A percentile compares a stretch with the other conserved stretches of the same genome.
phyloP scores from a whole-genome alignment of 2,888 invertebrate genomes.

The Agriopis leucophaearia region DNA sequence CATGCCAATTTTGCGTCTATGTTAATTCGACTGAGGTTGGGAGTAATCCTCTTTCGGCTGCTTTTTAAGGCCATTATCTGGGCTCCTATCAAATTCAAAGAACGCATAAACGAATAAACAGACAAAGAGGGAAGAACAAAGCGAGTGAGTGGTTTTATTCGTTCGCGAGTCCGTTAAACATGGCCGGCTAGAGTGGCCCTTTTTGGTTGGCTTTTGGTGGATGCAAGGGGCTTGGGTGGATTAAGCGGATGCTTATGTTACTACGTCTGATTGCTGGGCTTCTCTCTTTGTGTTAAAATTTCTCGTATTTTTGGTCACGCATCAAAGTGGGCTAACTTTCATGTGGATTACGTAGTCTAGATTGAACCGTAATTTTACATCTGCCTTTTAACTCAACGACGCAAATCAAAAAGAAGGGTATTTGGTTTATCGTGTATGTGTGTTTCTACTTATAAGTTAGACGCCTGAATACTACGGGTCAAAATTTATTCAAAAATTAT shows the following conservation, averaged over 20 bases:
- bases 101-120: conserved; percentile 55
- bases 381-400: background rate
- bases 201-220: conserved; percentile 37
- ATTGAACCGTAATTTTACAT: background rate
- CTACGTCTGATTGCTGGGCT: conserved; percentile 21
- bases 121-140: conserved; percentile 47
- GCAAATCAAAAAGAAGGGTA: no score
- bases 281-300: conserved; percentile 2
- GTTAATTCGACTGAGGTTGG: conserved; percentile 34
- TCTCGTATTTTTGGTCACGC: conserved; percentile 6
- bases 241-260: conserved; percentile 33
- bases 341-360: conserved; percentile 1
- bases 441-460: no score
- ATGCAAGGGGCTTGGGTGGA: conserved; percentile 32
- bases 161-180: conserved; percentile 33
- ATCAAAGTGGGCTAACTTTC: conserved; percentile 2
- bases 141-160: conserved; percentile 38
- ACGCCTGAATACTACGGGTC: no score
- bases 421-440: no score
- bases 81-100: conserved; percentile 55
- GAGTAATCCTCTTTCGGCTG: conserved; percentile 54
- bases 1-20: conserved; percentile 34
- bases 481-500: no score
- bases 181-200: conserved; percentile 34
- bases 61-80: conserved; percentile 63